A percentile compares a stretch with the other conserved stretches of the same genome.
These are phyloP conservation scores for Sebastes iracundus DNA, from an alignment of 2,797 vertebrate species.

Conservation along the genomic window DNA sequence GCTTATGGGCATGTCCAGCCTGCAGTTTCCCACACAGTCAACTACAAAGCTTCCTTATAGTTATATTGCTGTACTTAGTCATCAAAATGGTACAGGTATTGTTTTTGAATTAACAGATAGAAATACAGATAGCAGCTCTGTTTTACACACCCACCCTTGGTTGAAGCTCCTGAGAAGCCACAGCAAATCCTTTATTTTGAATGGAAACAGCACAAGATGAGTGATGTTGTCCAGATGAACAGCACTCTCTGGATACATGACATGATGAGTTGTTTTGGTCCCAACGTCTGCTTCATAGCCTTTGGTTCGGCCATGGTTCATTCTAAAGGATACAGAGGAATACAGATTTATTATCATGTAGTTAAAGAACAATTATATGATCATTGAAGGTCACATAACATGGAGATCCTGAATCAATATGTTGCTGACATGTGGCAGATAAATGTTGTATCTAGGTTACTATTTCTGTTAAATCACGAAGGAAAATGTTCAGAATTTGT, in stretches of 20 bases:
- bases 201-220: slow-evolving; percentile 51
- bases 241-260: slow-evolving; percentile 62
- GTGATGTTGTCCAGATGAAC: slow-evolving; percentile 23
- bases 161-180: slow-evolving; percentile 26
- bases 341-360: neutral
- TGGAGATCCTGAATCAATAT: neutral
- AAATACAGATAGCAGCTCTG: neutral
- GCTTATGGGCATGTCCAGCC: neutral
- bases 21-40: neutral
- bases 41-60: neutral
- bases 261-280: slow-evolving; percentile 46
- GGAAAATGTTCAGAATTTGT: neutral
- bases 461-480: neutral
- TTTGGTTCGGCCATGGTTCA: neutral
- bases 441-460: neutral
- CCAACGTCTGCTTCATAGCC: slow-evolving; percentile 62
- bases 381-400: neutral
- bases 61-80: neutral
- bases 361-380: neutral
- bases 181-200: slow-evolving; percentile 42
- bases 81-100: neutral
- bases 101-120: neutral
- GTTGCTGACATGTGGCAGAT: neutral
- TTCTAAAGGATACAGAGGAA: slow-evolving; percentile 6
- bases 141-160: slow-evolving; percentile 1